phyloP scores from a whole-genome alignment of 2,888 invertebrate species.

The Drosophila helvetica region DNA sequence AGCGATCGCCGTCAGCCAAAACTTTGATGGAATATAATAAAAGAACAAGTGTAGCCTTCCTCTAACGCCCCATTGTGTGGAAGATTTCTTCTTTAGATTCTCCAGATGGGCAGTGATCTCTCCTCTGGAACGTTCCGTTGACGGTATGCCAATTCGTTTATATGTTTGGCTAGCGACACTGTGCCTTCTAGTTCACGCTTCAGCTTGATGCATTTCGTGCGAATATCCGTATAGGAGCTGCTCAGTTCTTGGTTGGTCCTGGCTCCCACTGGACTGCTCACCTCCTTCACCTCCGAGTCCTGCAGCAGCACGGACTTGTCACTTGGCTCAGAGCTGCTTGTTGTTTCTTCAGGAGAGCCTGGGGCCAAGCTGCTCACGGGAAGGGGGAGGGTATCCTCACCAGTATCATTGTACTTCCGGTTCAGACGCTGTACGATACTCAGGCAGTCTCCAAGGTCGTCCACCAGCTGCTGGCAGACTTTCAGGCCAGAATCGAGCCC shows the following conservation, averaged over 20 bases:
- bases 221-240: slow-evolving; percentile 48
- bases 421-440: slow-evolving; percentile 48
- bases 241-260: slow-evolving; percentile 49
- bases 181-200: slow-evolving; percentile 56
- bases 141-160: slow-evolving; percentile 32
- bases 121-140: slow-evolving; percentile 47
- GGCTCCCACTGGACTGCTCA: slow-evolving; percentile 34
- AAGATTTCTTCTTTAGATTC: slow-evolving; percentile 7
- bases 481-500: slow-evolving; percentile 58
- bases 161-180: slow-evolving; percentile 44
- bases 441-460: slow-evolving; percentile 51
- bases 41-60: not conserved
- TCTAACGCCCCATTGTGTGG: not conserved
- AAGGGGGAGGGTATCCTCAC: not conserved
- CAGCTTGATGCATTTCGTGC: slow-evolving; percentile 59
- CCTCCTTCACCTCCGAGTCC: slow-evolving; percentile 12
- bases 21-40: slow-evolving; percentile 29
- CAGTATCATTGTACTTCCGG: slow-evolving; percentile 49
- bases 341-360: not conserved
- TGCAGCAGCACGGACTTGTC: slow-evolving; percentile 3
- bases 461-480: slow-evolving; percentile 43
- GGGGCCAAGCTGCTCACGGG: not conserved
- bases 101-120: slow-evolving; percentile 12
- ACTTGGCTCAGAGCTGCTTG: not conserved
- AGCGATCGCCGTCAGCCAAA: slow-evolving; percentile 10